Percentiles rank a stretch among this genome's conserved stretches.
phyloP scores from a whole-genome alignment of 2,797 vertebrate species.

The Scleropages formosus region DNA sequence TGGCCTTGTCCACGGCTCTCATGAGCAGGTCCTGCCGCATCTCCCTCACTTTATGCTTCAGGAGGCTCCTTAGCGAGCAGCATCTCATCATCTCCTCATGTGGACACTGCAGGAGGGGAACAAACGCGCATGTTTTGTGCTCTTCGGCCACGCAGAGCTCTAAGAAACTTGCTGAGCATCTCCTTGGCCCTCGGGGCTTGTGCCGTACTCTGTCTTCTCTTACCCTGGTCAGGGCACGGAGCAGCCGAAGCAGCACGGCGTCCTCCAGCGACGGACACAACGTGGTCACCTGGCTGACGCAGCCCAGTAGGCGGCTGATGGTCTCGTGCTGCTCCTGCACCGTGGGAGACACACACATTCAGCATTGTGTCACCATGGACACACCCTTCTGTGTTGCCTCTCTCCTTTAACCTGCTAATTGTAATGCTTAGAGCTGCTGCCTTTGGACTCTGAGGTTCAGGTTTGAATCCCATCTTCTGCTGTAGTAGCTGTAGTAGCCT shows the following conservation, averaged over 20 bases:
- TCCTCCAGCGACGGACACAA: conserved; percentile 70
- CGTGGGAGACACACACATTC: background rate
- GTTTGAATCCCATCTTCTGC: too few relatives aligned
- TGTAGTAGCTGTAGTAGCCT: too few relatives aligned
- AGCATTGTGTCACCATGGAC: background rate
- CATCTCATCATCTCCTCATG: conserved; percentile 54
- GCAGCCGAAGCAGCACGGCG: conserved; percentile 61
- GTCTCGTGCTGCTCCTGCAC: conserved; percentile 68
- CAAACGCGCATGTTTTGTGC: too few relatives aligned
- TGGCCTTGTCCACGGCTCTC: background rate
- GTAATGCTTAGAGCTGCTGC: too few relatives aligned
- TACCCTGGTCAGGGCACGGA: conserved; percentile 70
- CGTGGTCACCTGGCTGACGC: conserved; percentile 65
- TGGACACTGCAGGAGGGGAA: background rate
- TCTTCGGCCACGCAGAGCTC: too few relatives aligned
- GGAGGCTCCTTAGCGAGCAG: conserved; percentile 52
- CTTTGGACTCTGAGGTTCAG: too few relatives aligned
- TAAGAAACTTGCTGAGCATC: too few relatives aligned
- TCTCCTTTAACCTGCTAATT: too few relatives aligned
- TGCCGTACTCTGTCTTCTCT: conserved; percentile 14
- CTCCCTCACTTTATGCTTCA: conserved; percentile 58
- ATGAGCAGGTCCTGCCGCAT: conserved; percentile 40
- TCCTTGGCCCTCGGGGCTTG: too few relatives aligned
- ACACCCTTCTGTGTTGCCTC: too few relatives aligned
- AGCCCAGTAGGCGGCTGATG: conserved; percentile 70